These are phyloP conservation scores for Lasioglossum marginatum DNA, from an alignment of 2,888 invertebrate species.

Conservation along the genomic window DNA sequence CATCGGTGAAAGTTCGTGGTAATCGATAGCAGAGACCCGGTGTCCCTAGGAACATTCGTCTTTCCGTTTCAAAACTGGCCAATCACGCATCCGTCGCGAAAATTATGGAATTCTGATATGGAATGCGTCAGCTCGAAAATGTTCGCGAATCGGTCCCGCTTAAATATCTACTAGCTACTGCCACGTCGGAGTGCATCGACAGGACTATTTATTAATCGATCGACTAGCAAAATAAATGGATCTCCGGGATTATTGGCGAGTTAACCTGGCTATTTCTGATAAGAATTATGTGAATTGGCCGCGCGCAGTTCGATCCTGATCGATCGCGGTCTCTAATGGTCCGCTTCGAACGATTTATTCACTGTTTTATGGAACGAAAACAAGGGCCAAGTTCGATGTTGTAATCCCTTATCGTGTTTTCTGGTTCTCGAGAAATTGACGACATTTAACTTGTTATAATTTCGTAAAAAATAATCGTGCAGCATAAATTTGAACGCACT, in stretches of 20 bases:
- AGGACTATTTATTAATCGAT: constrained; percentile 40
- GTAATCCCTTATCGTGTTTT: neutral
- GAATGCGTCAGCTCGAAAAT: neutral
- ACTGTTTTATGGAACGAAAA: no score
- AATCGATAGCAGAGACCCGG: neutral
- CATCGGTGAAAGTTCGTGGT: neutral
- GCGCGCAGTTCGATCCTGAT: constrained; percentile 9
- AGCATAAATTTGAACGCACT: no score
- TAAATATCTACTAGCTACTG: neutral
- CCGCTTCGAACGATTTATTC: neutral
- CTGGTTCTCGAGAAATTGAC: neutral
- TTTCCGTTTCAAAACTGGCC: constrained; percentile 8
- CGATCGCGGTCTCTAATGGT: constrained; percentile 17
- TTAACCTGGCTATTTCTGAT: constrained; percentile 30
- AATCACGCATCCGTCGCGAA: neutral
- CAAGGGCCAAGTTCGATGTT: no score
- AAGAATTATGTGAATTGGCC: constrained; percentile 29
- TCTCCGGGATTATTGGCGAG: constrained; percentile 35
- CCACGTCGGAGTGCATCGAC: neutral
- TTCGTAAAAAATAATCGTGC: neutral
- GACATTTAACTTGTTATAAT: neutral
- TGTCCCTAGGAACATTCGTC: neutral
- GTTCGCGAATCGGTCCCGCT: neutral
- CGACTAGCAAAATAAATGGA: constrained; percentile 39
- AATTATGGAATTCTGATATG: constrained; percentile 2